Evolutionary conservation across 1,140 invertebrate species (phyloP).

Genomic region (Formica exsecta): DNA sequence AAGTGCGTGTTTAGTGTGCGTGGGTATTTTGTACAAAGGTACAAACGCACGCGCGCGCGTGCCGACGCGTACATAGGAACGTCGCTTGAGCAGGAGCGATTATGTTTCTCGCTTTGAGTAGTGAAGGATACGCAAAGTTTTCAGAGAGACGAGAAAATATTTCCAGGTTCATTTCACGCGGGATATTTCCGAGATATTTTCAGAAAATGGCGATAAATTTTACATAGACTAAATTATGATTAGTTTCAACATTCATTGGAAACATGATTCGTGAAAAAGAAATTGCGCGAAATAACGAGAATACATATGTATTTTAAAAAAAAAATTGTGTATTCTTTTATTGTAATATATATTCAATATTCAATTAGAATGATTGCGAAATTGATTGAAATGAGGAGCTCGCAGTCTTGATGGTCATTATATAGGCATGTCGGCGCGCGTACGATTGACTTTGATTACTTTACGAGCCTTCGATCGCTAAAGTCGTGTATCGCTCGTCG

Average conservation of each 20-base stretch:
- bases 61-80: constrained; percentile 61
- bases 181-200: too few species aligned
- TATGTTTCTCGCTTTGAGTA: constrained; percentile 35
- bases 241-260: neutral
- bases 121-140: neutral
- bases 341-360: neutral
- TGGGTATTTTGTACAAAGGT: constrained; percentile 57
- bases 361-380: neutral
- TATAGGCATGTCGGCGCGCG: constrained; percentile 62
- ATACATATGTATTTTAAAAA: neutral
- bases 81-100: constrained; percentile 35
- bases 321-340: neutral
- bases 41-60: constrained; percentile 50
- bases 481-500: constrained; percentile 72
- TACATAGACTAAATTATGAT: too few species aligned
- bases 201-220: neutral
- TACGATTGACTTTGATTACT: constrained; percentile 71
- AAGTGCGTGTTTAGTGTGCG: constrained; percentile 56
- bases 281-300: neutral
- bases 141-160: neutral
- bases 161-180: neutral
- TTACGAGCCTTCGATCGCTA: constrained; percentile 72
- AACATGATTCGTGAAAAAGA: neutral
- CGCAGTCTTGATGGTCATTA: constrained; percentile 54
- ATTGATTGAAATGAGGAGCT: neutral